These are phyloP conservation scores for Acipenser transmontanus DNA, from an alignment of 2,797 vertebrate genomes.

Conservation along the genomic window DNA sequence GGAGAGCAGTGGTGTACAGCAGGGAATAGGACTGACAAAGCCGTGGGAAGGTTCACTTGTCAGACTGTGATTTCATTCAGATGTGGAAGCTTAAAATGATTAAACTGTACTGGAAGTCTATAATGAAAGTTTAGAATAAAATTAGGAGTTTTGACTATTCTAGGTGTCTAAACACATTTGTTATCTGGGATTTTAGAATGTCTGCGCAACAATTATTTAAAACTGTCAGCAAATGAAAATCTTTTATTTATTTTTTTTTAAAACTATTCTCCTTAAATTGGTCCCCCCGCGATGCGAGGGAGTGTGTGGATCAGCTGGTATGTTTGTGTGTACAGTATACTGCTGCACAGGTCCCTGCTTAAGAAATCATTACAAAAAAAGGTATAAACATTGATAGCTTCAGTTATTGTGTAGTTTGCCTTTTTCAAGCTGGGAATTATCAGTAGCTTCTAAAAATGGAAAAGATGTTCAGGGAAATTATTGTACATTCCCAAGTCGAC, in stretches of 20 bases:
- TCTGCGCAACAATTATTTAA: not conserved
- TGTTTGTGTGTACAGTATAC: not conserved
- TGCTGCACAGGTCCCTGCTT: not conserved
- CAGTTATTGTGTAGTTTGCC: not conserved
- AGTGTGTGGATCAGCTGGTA: not conserved
- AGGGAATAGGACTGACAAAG: not conserved
- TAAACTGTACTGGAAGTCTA: constrained; percentile 48
- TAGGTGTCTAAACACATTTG: not conserved
- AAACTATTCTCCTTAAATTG: not conserved
- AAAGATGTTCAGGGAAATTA: not conserved
- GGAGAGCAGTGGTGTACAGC: not conserved
- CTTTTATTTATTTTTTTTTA: not conserved
- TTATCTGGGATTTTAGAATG: not conserved
- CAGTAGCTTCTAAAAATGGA: no score
- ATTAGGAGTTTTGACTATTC: constrained; percentile 19
- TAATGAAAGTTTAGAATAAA: constrained; percentile 46
- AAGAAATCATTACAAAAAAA: not conserved
- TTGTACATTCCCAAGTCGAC: not conserved
- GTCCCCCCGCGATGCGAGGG: no score
- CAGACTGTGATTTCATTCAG: constrained; percentile 3
- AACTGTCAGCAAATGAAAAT: not conserved
- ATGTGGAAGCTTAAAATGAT: constrained; percentile 38
- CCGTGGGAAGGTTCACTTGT: constrained; percentile 7
- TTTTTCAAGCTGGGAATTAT: no score
- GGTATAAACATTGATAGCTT: not conserved